Evolutionary conservation across 2,113 vertebrate species (phyloP).

Genomic region (Phoenicopterus ruber): DNA sequence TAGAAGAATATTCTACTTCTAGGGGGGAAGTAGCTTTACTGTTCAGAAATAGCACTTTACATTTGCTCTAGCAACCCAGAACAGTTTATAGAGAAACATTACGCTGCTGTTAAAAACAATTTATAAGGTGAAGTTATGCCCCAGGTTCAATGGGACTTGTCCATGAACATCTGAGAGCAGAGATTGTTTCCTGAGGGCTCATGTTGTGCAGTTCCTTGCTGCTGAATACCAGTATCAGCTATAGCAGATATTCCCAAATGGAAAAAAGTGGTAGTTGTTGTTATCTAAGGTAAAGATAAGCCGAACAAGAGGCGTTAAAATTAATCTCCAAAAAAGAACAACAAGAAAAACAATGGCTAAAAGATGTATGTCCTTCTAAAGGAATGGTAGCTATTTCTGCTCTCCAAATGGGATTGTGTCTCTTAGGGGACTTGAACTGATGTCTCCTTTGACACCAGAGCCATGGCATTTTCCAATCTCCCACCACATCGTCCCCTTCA

Average conservation of each 20-base stretch:
- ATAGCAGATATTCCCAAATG: neutral
- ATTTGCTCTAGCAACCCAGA: slow-evolving; percentile 3
- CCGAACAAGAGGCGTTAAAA: neutral
- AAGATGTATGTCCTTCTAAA: neutral
- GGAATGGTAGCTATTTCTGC: neutral
- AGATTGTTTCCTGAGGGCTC: neutral
- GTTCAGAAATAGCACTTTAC: neutral
- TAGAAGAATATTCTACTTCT: neutral
- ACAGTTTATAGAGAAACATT: slow-evolving; percentile 12
- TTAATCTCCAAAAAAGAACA: neutral
- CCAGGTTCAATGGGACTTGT: neutral
- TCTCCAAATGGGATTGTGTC: neutral
- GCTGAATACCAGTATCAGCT: neutral
- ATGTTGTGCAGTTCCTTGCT: neutral
- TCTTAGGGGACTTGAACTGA: neutral
- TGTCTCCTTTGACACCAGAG: neutral
- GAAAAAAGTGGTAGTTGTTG: neutral
- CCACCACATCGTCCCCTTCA: neutral
- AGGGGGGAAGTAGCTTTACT: neutral
- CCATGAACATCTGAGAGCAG: neutral
- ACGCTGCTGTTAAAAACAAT: slow-evolving; percentile 28
- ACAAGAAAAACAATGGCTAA: neutral
- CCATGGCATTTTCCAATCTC: neutral
- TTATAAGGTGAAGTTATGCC: neutral
- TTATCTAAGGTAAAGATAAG: neutral